These are phyloP conservation scores for Lagorchestes hirsutus DNA, from an alignment of 2,797 vertebrate species.

Conservation along the genomic window DNA sequence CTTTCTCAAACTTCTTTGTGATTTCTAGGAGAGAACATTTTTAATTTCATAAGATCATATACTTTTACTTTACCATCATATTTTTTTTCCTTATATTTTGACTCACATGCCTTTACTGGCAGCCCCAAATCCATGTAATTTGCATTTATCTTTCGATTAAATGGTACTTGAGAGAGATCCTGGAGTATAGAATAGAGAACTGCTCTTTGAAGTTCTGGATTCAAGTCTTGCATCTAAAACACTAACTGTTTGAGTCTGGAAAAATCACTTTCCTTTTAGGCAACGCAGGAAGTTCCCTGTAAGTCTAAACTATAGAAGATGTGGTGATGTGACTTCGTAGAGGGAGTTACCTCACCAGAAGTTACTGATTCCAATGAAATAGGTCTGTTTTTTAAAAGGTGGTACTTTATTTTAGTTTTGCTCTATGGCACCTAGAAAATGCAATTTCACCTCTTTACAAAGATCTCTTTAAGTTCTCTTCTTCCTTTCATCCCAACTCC, in stretches of 20 bases:
- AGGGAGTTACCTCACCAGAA: neutral
- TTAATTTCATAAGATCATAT: slow-evolving; percentile 23
- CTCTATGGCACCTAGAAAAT: neutral
- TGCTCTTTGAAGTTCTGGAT: neutral
- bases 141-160: slow-evolving; percentile 2
- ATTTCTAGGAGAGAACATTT: neutral
- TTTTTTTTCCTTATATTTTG: slow-evolving; percentile 34
- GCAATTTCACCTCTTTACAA: slow-evolving; percentile 41
- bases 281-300: neutral
- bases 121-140: slow-evolving; percentile 18
- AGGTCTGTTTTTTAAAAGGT: neutral
- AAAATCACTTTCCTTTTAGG: neutral
- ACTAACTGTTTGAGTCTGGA: neutral
- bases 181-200: neutral
- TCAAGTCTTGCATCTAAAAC: neutral
- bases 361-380: neutral
- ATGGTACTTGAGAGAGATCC: slow-evolving; percentile 14
- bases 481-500: slow-evolving; percentile 33
- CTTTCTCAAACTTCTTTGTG: slow-evolving; percentile 17
- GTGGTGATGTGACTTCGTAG: neutral
- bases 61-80: slow-evolving; percentile 30
- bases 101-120: neutral
- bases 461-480: neutral
- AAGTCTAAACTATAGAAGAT: neutral
- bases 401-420: slow-evolving; percentile 24